Evolutionary conservation across 2,797 vertebrate species (phyloP).

Genomic region (Parauchenoglanis ngamensis): DNA sequence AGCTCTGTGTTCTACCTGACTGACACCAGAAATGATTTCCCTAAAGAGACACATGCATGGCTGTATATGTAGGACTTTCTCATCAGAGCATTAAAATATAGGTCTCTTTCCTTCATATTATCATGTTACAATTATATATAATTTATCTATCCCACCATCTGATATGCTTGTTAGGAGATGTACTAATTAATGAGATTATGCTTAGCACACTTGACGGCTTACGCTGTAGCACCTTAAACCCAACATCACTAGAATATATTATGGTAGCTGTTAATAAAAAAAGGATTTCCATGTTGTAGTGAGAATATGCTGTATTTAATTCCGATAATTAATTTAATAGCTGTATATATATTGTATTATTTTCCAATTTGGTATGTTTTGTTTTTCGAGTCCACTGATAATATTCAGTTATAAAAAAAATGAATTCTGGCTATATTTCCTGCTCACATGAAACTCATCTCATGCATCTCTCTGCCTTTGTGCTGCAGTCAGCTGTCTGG

Average conservation of each 20-base stretch:
- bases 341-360: neutral
- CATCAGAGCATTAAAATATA: neutral
- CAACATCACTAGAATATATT: neutral
- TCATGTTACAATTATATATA: neutral
- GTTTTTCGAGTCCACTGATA: neutral
- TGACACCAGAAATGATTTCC: constrained; percentile 14
- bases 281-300: neutral
- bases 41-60: neutral
- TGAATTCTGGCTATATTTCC: neutral
- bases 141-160: neutral
- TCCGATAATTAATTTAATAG: neutral
- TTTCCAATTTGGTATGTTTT: neutral
- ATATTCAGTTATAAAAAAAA: neutral
- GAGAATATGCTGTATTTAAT: neutral
- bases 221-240: neutral
- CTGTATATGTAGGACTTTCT: constrained; percentile 4
- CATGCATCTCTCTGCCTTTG: neutral
- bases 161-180: neutral
- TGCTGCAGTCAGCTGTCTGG: constrained; percentile 1
- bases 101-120: neutral
- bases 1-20: constrained; percentile 17
- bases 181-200: neutral
- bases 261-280: neutral
- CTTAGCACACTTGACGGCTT: neutral
- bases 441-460: neutral